Evolutionary conservation across 2,797 vertebrate genomes (phyloP), one percentile per base, ranked within the genome.

Genomic region (Chelonia mydas): DNA sequence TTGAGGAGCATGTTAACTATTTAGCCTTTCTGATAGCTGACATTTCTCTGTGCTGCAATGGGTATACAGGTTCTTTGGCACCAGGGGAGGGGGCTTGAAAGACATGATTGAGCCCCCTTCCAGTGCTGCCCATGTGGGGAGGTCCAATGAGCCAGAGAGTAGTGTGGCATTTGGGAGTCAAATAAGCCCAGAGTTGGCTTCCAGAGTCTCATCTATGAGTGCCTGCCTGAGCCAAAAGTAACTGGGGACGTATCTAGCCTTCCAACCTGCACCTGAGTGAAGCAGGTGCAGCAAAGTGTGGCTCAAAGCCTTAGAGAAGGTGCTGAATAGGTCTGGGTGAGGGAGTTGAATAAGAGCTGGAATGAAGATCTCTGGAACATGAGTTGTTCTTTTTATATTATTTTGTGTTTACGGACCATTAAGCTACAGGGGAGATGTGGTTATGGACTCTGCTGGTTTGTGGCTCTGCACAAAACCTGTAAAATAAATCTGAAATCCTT

Each of bases 311-410:
- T 1, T 33, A 17, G 45, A 11, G 25, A 47, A 25, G 2, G 28
- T 31, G 59, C n/a, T 11, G 28, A n/a, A 19, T 68, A 68, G 61
- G 16, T n/a, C 16, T n/a, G 33, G 16, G 33, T 8, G 61, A 33
- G 7, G 4, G 16, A 33, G 33, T 16, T 49, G 50, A 55, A 3
- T 7, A 47, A 68, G 25, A 85, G 5, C 25, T 68, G 9, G 55
- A 28, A 53, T 19, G 47, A 54, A 31, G 55, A 59, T n/a, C 45
- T 28, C 50, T 53, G 82, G 50, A 78, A 85, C 55, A 31, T 51
- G 11, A 78, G 41, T 16, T 0, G 3, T 57, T 85, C 54, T 21
- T 77, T 31, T 45, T 4, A 1, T 19, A 3, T 0, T 1, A 49
- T 55, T 28, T 50, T 37, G 12, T 81, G 49, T 76, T 81, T 16